Conservation (phyloP, 1,140 invertebrate species). For the Pseudoatta argentina region DNA sequence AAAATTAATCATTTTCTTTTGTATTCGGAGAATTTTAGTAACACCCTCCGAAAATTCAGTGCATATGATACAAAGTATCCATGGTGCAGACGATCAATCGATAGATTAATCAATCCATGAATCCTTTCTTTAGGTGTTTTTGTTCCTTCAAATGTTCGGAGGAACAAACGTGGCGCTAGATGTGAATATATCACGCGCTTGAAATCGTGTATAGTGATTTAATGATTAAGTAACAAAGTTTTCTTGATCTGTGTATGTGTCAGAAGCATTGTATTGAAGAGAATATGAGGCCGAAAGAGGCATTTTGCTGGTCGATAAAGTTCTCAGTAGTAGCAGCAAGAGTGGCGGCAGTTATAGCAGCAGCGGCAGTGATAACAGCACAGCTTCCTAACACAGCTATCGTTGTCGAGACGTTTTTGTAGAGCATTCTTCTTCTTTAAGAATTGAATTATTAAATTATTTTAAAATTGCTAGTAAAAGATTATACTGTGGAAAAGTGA, state of each 20-base stretch:
- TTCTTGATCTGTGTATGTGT: slow-evolving; percentile 42
- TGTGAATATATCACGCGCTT: slow-evolving; percentile 9
- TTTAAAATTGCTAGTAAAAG: not conserved
- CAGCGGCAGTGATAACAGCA: slow-evolving; percentile 75
- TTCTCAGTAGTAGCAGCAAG: slow-evolving; percentile 74
- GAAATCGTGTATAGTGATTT: slow-evolving; percentile 39
- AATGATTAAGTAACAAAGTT: slow-evolving; percentile 26
- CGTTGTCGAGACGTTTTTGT: slow-evolving; percentile 69
- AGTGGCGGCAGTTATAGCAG: slow-evolving; percentile 73
- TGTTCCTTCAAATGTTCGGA: slow-evolving; percentile 18
- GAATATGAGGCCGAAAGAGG: slow-evolving; percentile 60
- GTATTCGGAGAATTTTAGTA: not conserved
- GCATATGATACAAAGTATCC: slow-evolving; percentile 39
- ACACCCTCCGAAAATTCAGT: slow-evolving; percentile 23
- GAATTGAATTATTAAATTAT: not conserved
- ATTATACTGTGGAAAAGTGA: not conserved
- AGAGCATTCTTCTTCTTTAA: not conserved
- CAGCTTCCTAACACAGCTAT: slow-evolving; percentile 77
- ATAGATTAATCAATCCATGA: slow-evolving; percentile 2
- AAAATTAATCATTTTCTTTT: not conserved
- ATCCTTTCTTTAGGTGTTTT: not conserved
- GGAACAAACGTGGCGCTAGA: slow-evolving; percentile 34
- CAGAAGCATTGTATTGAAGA: slow-evolving; percentile 59
- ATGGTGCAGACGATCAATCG: slow-evolving; percentile 42
- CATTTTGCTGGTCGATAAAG: slow-evolving; percentile 59